Percentiles rank a stretch among this genome's conserved stretches.
Evolutionary conservation across 1,140 invertebrate genomes (phyloP).

Genomic region (Maconellicoccus hirsutus): DNA sequence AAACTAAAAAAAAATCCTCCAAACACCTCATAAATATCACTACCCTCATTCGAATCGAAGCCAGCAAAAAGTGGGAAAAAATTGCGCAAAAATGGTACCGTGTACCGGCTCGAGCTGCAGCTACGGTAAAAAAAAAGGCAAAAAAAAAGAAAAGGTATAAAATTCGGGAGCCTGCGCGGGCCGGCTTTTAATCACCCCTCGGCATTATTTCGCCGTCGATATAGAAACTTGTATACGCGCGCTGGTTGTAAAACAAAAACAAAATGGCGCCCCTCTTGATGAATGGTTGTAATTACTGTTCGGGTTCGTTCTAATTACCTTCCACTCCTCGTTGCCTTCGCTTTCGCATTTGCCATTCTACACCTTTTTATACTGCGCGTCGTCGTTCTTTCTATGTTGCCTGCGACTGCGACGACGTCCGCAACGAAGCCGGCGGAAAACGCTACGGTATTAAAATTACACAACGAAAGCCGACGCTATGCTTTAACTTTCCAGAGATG

Average conservation of each 20-base stretch:
- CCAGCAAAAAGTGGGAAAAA: no score
- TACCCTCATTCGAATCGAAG: no score
- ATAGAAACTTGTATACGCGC: slow-evolving; percentile 7
- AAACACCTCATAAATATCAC: no score
- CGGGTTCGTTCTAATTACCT: slow-evolving; percentile 21
- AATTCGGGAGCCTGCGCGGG: slow-evolving; percentile 5
- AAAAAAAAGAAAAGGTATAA: no score
- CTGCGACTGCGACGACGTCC: no score
- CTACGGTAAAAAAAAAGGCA: no score
- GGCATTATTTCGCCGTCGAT: slow-evolving; percentile 2
- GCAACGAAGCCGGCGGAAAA: background rate
- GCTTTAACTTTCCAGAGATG: no score
- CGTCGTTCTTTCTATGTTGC: background rate
- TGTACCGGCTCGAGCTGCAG: no score
- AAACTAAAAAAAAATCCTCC: no score
- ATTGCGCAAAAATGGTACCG: no score
- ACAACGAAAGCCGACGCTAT: background rate
- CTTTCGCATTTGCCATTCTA: slow-evolving; percentile 11
- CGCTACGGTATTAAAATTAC: slow-evolving; percentile 8
- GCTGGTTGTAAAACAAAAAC: slow-evolving; percentile 21
- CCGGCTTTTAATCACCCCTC: slow-evolving; percentile 2
- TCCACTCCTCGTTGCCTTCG: background rate
- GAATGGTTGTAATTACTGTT: slow-evolving; percentile 22
- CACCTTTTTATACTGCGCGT: slow-evolving; percentile 11
- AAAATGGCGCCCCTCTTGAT: slow-evolving; percentile 21